phyloP scores from a whole-genome alignment of 2,113 vertebrate species.

The Cyanocitta stelleri region DNA sequence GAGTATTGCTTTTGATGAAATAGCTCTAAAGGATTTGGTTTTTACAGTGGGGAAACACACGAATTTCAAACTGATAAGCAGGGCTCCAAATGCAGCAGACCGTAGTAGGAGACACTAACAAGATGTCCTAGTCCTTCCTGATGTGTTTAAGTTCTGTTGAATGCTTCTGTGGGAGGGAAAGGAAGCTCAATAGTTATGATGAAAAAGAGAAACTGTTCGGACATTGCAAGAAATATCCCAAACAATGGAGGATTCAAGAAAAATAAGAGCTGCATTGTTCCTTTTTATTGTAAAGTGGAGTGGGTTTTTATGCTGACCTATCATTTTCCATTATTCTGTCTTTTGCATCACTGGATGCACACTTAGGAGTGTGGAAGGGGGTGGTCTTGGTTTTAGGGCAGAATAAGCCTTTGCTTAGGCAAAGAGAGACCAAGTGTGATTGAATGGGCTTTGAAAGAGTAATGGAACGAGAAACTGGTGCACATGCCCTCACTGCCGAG shows the following conservation, averaged over 20 bases:
- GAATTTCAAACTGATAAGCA: neutral
- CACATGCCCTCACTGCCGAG: accelerated
- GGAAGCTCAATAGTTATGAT: neutral
- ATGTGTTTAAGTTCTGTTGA: neutral
- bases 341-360: neutral
- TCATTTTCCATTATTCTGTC: neutral
- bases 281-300: neutral
- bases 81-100: neutral
- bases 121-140: neutral
- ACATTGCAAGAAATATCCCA: neutral
- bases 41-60: neutral
- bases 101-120: neutral
- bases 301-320: neutral
- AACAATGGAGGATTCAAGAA: neutral
- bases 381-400: neutral
- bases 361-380: neutral
- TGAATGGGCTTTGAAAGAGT: neutral
- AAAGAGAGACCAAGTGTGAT: neutral
- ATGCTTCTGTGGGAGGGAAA: neutral
- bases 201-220: neutral
- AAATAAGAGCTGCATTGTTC: constrained; percentile 18
- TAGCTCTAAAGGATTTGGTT: neutral
- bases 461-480: neutral
- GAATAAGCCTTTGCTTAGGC: neutral
- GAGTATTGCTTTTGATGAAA: neutral